Base-by-base conservation (phyloP, 2,113 vertebrate species). In the Atherinomorus stipes region DNA sequence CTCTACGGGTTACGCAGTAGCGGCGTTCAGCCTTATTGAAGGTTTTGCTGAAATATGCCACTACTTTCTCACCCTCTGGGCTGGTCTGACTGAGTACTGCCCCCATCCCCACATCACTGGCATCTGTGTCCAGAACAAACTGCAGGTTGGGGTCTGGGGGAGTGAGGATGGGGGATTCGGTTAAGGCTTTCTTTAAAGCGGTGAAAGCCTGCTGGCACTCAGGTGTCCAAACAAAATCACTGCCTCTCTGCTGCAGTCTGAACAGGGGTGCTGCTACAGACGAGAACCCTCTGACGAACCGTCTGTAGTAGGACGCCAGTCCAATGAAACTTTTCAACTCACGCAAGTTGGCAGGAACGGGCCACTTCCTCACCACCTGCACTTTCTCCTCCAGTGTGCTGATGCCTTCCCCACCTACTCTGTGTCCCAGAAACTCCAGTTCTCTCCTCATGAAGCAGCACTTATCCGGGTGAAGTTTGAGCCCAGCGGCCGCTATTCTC, bases 1-100 rank as follows among this genome's bases (percentile, higher is more conserved):
- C 37, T 37, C 21, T 1, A 11, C 22, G 9, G 16, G 76, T 78
- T 7, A 78, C 63, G 56, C 40, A 64, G 44, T 76, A 69, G 50
- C 22, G 18, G 0, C 5, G 37, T 21, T 62, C 64, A 3, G 25
- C 44, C 7, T 67, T 75, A 2, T 66, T 67, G 25, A 75, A 53
- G 0, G 38, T 42, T 3, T 16, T 12, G 11, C 56, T 76, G 47
- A 53, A 61, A 11, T 75, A 67, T 0, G 47, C 63, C 38, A 53
- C 51, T 13, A 53, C 51, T 26, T 26, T 26, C 5, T 53, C 22
- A 23, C 50, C 50, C 4, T 52, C 22, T 12, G 21, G 10, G 1
- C 51, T 23, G 12, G 11, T 11, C 23, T 53, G 23, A 11, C 23
- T 16, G 2, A 53, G 13, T 23, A 26, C 23, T 12, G 12, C 12